These are phyloP conservation scores for Thysanoteuthis rhombus DNA, from an alignment of 2,888 invertebrate species.

Conservation along the genomic window DNA sequence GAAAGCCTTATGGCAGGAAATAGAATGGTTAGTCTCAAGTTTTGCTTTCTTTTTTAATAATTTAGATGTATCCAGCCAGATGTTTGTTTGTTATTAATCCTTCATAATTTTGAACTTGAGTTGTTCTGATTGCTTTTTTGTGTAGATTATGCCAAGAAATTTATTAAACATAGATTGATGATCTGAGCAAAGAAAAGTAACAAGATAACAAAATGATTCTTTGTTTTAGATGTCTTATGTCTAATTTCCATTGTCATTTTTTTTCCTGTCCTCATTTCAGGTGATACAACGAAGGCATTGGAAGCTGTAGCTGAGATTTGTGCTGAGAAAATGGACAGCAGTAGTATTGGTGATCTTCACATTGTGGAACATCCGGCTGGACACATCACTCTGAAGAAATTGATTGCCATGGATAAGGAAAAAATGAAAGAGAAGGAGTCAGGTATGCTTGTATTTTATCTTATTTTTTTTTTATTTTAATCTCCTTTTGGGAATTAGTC, in stretches of 20 bases:
- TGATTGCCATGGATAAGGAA: constrained; percentile 61
- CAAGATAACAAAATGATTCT: no score
- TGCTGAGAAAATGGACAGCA: constrained; percentile 57
- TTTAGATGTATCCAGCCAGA: no score
- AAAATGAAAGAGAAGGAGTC: constrained; percentile 35
- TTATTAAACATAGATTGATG: background rate
- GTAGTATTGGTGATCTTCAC: constrained; percentile 54
- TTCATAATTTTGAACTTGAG: no score
- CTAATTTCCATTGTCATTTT: background rate
- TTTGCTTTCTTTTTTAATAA: no score
- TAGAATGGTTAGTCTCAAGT: no score
- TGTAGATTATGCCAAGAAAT: no score
- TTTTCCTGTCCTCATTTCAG: constrained; percentile 41
- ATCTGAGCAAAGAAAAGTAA: background rate
- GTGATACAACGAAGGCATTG: constrained; percentile 61
- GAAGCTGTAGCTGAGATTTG: constrained; percentile 59
- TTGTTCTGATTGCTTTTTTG: no score
- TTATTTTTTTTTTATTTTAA: no score
- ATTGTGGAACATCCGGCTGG: constrained; percentile 64
- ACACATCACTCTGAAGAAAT: constrained; percentile 63
- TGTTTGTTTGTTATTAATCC: no score
- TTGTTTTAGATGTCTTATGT: no score
- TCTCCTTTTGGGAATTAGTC: no score
- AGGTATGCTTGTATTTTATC: background rate
- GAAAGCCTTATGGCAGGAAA: no score